These are phyloP conservation scores for Pantherophis alleghaniensis DNA, from an alignment of 2,797 vertebrate genomes.

Conservation along the genomic window DNA sequence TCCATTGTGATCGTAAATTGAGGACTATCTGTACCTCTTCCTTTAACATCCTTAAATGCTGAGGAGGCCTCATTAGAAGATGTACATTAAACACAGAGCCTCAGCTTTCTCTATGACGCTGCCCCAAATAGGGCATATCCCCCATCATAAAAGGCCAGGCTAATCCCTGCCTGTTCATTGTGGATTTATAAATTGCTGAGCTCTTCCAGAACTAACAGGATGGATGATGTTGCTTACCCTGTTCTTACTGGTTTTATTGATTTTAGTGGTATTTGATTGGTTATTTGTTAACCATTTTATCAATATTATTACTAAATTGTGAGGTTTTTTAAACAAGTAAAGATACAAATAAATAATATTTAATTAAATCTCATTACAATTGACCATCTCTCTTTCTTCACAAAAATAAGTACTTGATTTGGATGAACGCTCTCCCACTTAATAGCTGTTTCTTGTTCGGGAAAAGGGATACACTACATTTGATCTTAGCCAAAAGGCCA, in stretches of 20 bases:
- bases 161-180: not conserved
- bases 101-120: not conserved
- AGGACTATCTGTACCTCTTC: not conserved
- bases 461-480: not conserved
- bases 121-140: not conserved
- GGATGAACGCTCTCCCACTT: not conserved
- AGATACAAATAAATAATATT: not conserved
- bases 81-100: not conserved
- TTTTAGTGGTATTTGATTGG: not conserved
- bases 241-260: not conserved
- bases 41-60: not conserved
- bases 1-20: too few species aligned
- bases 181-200: not conserved
- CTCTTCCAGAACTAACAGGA: not conserved
- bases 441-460: not conserved
- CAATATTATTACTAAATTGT: not conserved
- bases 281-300: not conserved
- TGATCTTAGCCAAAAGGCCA: not conserved
- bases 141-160: not conserved
- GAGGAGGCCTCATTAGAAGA: not conserved
- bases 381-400: not conserved
- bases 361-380: not conserved
- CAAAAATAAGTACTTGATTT: not conserved
- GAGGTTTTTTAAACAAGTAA: not conserved
- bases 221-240: not conserved